Evolutionary conservation across 2,113 vertebrate species (phyloP).

Genomic region (Misgurnus mizolepis): DNA sequence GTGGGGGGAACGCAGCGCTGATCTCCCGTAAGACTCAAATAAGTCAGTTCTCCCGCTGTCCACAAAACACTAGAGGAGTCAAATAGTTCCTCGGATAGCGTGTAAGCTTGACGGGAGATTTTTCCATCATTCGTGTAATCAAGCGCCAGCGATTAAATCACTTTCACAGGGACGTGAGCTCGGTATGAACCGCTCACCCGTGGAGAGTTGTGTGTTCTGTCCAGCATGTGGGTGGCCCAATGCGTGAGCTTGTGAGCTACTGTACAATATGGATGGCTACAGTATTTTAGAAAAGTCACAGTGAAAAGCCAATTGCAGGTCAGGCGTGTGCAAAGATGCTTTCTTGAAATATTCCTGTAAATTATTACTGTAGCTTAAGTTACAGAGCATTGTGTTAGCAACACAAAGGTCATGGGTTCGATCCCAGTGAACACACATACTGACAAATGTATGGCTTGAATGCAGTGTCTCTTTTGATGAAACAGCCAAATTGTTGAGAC

Average conservation of each 20-base stretch:
- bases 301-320: not conserved
- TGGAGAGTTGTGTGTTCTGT: slow-evolving; percentile 47
- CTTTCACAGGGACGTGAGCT: slow-evolving; percentile 59
- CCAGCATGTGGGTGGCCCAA: not conserved
- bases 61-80: slow-evolving; percentile 48
- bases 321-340: too few species aligned
- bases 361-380: too few species aligned
- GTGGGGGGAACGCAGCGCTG: slow-evolving; percentile 52
- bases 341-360: too few species aligned
- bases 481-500: too few species aligned
- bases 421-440: too few species aligned
- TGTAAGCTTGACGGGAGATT: slow-evolving; percentile 55
- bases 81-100: slow-evolving; percentile 51
- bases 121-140: slow-evolving; percentile 66
- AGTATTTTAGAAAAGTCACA: not conserved
- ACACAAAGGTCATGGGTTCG: too few species aligned
- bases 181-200: slow-evolving; percentile 59
- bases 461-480: too few species aligned
- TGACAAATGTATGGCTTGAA: too few species aligned
- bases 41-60: slow-evolving; percentile 18
- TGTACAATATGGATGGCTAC: slow-evolving; percentile 11
- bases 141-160: slow-evolving; percentile 68
- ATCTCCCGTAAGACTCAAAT: slow-evolving; percentile 50
- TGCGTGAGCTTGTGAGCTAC: slow-evolving; percentile 24
- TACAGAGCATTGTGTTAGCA: too few species aligned